Evolutionary conservation across 2,797 vertebrate genomes (phyloP).

Genomic region (Malacoraja senta): DNA sequence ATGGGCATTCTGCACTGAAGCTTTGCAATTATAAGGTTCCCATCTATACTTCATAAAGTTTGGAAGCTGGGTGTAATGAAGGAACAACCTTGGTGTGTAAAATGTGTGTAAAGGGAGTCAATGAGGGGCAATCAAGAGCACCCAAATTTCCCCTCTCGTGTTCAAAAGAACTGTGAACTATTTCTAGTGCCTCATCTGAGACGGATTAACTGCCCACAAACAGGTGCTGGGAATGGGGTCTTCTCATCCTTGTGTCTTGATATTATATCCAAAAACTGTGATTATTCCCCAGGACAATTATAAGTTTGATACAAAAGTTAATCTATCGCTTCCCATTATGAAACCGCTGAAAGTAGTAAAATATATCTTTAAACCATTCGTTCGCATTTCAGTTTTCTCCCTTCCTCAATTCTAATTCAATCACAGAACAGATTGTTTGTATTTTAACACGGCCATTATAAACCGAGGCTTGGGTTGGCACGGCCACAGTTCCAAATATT

Average conservation of each 20-base stretch:
- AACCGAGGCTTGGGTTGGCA: not conserved
- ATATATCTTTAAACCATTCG: not conserved
- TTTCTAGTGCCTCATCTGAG: not conserved
- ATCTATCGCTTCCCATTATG: not conserved
- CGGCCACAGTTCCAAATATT: not conserved
- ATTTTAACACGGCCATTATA: not conserved
- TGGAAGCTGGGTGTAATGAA: not conserved
- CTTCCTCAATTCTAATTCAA: not conserved
- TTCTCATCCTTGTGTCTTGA: not conserved
- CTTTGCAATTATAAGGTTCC: not conserved
- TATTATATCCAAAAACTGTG: not conserved
- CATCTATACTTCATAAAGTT: not conserved
- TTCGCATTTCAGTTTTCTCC: not conserved
- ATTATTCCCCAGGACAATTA: not conserved
- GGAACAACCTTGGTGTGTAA: not conserved
- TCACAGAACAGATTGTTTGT: not conserved
- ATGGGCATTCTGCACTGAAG: not conserved
- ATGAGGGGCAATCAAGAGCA: not conserved
- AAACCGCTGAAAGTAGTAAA: not conserved
- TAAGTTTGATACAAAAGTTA: not conserved
- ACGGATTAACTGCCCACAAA: not conserved
- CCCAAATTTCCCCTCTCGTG: not conserved
- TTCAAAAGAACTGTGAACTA: not conserved
- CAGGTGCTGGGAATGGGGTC: not conserved
- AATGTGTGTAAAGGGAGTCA: not conserved